A percentile compares a stretch with the other conserved stretches of the same genome.
Evolutionary conservation across 92 coral and sea anemone genomes (phyloP).

Genomic region (Epizoanthus stellaris): DNA sequence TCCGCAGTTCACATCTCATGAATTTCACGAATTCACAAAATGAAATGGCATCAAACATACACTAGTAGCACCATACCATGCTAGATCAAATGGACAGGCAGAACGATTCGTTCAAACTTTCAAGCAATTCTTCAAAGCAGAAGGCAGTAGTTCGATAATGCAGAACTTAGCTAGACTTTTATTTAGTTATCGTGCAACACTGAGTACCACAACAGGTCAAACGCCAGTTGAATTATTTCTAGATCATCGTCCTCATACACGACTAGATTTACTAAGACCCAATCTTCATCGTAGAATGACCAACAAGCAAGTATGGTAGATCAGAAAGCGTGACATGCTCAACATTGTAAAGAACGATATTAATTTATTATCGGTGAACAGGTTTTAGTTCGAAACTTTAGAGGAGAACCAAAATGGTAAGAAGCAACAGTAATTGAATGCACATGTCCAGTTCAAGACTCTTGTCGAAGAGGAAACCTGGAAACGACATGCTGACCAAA

Average conservation of each 20-base stretch:
- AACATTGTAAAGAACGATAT: constrained; percentile 16
- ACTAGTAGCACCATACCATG: not conserved
- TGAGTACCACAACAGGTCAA: not conserved
- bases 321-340: constrained; percentile 15
- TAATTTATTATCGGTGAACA: not conserved
- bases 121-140: too few relatives aligned
- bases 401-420: constrained; percentile 29
- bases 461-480: not conserved
- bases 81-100: not conserved
- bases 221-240: not conserved
- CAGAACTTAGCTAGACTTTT: too few relatives aligned
- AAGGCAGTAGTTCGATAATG: too few relatives aligned
- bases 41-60: not conserved
- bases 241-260: not conserved
- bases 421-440: constrained; percentile 4
- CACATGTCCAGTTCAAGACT: constrained; percentile 26
- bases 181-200: too few relatives aligned
- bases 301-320: not conserved
- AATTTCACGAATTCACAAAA: not conserved
- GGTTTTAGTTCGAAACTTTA: not conserved
- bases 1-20: not conserved
- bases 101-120: not conserved
- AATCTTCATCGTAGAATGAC: not conserved
- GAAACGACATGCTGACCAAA: constrained; percentile 28
- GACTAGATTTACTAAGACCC: constrained; percentile 12